Evolutionary conservation across 2,888 invertebrate species (phyloP), one percentile per base, ranked within the genome.

Genomic region (Tupiocoris notatus): DNA sequence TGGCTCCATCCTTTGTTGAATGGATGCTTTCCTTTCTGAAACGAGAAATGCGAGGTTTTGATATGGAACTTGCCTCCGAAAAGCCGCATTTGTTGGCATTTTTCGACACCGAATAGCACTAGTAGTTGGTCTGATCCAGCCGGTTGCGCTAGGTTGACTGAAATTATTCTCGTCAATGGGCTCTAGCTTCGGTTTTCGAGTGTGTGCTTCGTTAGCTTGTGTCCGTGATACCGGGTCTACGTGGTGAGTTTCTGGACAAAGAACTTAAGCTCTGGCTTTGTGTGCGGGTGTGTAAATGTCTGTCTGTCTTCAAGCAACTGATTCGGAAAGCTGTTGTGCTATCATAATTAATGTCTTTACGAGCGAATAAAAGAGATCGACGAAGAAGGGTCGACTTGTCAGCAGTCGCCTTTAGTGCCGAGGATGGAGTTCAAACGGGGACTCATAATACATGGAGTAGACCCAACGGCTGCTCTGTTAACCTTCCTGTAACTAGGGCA

Each of bases 11-110:
- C 20, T 73, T 23, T 73, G 73, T 21, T 73, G 63, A 16, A 62
- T 73, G 6, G 73, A 24, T 7, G 73, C 73, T 23, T 73, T 73
- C 23, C 73, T 73, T 64, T 73, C 73, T 73, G 73, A 62, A 73
- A 73, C 62, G 56, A 73, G 62, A 63, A 73, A 73, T 1, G 73
- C 73, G 39, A 73, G 62, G 63, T 56, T 73, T 63, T 73, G 73
- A 23, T 63, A 73, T n/a, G 73, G 73, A 25, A 73, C 17, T 23
- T 73, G 73, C 54, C 62, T 71, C 12, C 61, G 23, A 21, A 61
- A 71, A n/a, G 24, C 59, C 1, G 61, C 71, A 17, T 71, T 71
- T 1, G 71, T 61, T n/a, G 71, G 71, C 71, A 71, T 71, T 17
- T 54, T 24, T 54, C 23, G 23, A 12, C 18, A 25, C 23, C 23